These are phyloP conservation scores for Unio delphinus DNA, from an alignment of 2,888 invertebrate species.

Conservation along the genomic window DNA sequence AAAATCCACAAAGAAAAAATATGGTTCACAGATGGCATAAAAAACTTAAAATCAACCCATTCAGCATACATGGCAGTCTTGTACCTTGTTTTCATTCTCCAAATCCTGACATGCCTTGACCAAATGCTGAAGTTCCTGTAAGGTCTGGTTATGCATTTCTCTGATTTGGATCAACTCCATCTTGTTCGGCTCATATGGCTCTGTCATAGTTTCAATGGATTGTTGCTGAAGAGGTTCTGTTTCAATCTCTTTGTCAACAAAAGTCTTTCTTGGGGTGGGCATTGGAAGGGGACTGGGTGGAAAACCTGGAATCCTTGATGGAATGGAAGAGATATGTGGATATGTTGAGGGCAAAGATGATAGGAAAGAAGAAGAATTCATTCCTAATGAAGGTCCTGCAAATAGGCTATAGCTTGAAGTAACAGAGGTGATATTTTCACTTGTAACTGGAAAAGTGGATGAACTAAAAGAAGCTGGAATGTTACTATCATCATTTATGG, in stretches of 20 bases:
- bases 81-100: slow-evolving; percentile 29
- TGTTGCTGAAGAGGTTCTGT: slow-evolving; percentile 17
- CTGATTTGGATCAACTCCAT: slow-evolving; percentile 20
- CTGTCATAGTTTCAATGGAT: slow-evolving; percentile 30
- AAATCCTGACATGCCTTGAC: slow-evolving; percentile 7
- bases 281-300: slow-evolving; percentile 11
- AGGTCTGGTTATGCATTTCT: slow-evolving; percentile 10
- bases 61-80: not conserved
- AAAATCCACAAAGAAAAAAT: too few species aligned
- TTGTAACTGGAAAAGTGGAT: too few species aligned
- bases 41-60: too few species aligned
- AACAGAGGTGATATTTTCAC: too few species aligned
- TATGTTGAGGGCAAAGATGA: not conserved
- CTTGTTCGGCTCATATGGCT: slow-evolving; percentile 35
- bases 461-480: slow-evolving; percentile 2
- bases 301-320: slow-evolving; percentile 10
- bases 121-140: too few species aligned
- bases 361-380: slow-evolving; percentile 14
- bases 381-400: slow-evolving; percentile 26
- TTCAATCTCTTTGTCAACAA: slow-evolving; percentile 15
- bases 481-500: not conserved
- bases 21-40: too few species aligned
- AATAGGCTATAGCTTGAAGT: slow-evolving; percentile 31
- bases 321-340: slow-evolving; percentile 4
- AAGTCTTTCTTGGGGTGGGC: slow-evolving; percentile 6